Base-by-base conservation (phyloP, 1,140 invertebrate genomes). In the Lepidurus couesii region DNA sequence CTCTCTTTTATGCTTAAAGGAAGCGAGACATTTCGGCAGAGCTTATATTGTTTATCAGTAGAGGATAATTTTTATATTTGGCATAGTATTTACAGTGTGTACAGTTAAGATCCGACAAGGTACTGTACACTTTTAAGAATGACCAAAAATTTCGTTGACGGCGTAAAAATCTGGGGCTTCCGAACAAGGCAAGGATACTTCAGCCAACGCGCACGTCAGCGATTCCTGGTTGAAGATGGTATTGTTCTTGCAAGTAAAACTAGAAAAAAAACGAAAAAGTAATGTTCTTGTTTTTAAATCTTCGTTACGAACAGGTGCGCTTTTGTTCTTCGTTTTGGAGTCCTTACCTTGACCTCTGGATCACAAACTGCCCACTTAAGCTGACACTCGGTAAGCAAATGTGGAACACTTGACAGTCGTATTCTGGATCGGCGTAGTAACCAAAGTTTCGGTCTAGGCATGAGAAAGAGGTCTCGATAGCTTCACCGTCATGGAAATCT, bases 321-420 rank as follows among this genome's bases (percentile, higher is more conserved):
- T n/a, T 9, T 21, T 10, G 45, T 11, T 47, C 16, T 65, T 65
- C 7, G 24, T 34, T 34, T 4, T 34, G 34, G 34, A 34, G 44
- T 21, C 10, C 7, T 45, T 34, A 77, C 34, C 34, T 43, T 16
- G 43, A 75, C 74, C 26, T 75, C 10, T 42, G 74, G 16, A 75
- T 75, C n/a, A 21, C 43, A 42, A 45, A n/a, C 21, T 79, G 73
- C 24, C 83, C 83, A 43, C 79, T 80, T 21, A 81, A 79, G 21
- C 78, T 79, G 44, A 53, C 76, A 26, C 80, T 74, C 7, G 84
- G 83, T 24, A 83, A 73, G 80, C 84, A 85, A 43, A 85, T 82
- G 80, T 85, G 84, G 83, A 85, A 85, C 76, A 85, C 81, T 75
- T 83, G 78, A 79, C 84, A 85, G 78, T 86, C 80, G 81, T 85